These are phyloP conservation scores for Onychomys torridus DNA, from an alignment of 2,797 vertebrate genomes.

Conservation along the genomic window DNA sequence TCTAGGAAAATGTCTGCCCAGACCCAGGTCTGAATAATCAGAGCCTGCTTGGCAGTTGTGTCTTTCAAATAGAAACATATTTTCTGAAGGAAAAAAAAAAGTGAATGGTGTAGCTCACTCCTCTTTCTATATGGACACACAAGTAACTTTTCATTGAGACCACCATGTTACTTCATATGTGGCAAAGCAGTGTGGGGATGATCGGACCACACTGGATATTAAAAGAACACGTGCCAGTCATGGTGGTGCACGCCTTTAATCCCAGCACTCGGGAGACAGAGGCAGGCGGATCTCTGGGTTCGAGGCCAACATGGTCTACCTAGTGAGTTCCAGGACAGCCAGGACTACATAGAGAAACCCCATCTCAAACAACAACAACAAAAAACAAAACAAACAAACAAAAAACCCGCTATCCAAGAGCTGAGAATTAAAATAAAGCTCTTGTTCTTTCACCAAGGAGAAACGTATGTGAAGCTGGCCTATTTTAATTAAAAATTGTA, in stretches of 20 bases:
- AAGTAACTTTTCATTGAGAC: neutral
- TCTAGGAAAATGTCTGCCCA: conserved; percentile 36
- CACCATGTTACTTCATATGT: accelerated
- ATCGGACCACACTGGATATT: neutral
- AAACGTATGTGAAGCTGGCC: neutral
- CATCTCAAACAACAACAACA: too few species aligned
- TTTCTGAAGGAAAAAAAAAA: neutral
- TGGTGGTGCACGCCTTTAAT: neutral
- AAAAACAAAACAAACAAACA: too few species aligned
- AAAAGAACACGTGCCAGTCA: accelerated
- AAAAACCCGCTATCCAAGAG: neutral
- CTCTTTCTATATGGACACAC: neutral
- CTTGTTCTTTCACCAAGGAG: neutral
- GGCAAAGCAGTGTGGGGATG: neutral
- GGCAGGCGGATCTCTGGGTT: neutral
- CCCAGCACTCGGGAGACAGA: neutral
- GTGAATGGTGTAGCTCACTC: neutral
- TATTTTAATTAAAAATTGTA: neutral
- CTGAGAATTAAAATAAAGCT: neutral
- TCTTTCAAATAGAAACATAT: conserved; percentile 32
- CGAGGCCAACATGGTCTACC: neutral
- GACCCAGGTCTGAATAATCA: neutral
- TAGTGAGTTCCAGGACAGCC: neutral
- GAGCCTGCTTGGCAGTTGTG: neutral
- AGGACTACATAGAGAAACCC: neutral